These are phyloP conservation scores for Tachyglossus aculeatus DNA, from an alignment of 2,797 vertebrate genomes.

Conservation along the genomic window DNA sequence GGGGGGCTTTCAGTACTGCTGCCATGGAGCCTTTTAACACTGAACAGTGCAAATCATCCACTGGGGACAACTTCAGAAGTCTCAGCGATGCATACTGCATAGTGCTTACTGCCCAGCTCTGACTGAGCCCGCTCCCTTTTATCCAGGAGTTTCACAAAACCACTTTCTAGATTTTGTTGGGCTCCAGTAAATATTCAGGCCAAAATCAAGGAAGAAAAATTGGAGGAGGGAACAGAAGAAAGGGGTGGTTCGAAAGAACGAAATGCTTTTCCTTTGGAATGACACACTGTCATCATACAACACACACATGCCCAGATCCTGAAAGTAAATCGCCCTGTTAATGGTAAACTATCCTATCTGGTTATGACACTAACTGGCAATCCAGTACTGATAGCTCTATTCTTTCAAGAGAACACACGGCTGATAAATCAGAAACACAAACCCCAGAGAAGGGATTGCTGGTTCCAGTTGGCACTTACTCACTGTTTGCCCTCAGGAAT, in stretches of 20 bases:
- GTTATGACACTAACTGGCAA: slow-evolving; percentile 64
- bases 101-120: slow-evolving; percentile 61
- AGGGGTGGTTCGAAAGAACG: slow-evolving; percentile 24
- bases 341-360: slow-evolving; percentile 73
- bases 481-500: slow-evolving; percentile 75
- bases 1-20: slow-evolving; percentile 57
- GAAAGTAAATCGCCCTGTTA: slow-evolving; percentile 68
- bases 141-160: slow-evolving; percentile 64
- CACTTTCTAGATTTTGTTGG: slow-evolving; percentile 61
- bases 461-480: slow-evolving; percentile 75
- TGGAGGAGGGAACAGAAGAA: slow-evolving; percentile 53
- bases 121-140: slow-evolving; percentile 64
- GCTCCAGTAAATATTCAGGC: slow-evolving; percentile 61
- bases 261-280: slow-evolving; percentile 31
- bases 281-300: slow-evolving; percentile 60
- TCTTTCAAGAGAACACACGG: slow-evolving; percentile 64
- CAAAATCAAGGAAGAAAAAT: slow-evolving; percentile 70
- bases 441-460: slow-evolving; percentile 73
- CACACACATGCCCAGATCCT: slow-evolving; percentile 14
- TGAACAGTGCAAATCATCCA: slow-evolving; percentile 70
- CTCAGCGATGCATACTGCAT: slow-evolving; percentile 63
- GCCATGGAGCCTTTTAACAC: slow-evolving; percentile 71
- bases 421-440: slow-evolving; percentile 76
- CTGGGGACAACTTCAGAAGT: slow-evolving; percentile 70
- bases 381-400: slow-evolving; percentile 61